These are phyloP conservation scores for Corythornis madagascariensis DNA, from an alignment of 2,113 vertebrate genomes.

Conservation along the genomic window DNA sequence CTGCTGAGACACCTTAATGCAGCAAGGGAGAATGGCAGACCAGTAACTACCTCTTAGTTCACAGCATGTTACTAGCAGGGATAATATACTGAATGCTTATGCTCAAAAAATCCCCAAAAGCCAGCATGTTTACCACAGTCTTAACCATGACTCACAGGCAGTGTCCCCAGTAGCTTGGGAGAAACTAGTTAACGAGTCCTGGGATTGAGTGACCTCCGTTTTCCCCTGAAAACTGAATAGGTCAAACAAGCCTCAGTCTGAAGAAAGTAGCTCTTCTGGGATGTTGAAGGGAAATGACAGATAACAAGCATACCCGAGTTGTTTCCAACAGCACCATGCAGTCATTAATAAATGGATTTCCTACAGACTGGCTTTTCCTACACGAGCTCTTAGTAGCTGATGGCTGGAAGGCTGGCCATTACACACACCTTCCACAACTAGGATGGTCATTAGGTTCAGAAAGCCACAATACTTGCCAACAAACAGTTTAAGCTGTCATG, in stretches of 20 bases:
- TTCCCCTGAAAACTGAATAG: background rate
- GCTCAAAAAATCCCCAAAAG: background rate
- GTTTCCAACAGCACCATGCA: background rate
- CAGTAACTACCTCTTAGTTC: background rate
- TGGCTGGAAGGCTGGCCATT: background rate
- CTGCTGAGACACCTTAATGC: background rate
- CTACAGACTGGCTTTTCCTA: background rate
- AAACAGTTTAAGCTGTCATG: background rate
- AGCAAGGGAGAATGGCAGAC: background rate
- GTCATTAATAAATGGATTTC: conserved; percentile 1
- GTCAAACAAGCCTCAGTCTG: background rate
- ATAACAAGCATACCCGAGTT: background rate
- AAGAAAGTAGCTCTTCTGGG: background rate
- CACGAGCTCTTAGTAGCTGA: background rate
- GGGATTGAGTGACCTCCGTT: background rate
- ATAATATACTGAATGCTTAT: background rate
- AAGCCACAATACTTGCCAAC: background rate
- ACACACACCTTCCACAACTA: conserved; percentile 1
- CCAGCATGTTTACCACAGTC: background rate
- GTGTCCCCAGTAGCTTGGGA: background rate
- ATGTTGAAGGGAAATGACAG: background rate
- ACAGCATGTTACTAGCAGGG: background rate
- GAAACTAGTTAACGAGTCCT: background rate
- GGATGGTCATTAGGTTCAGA: background rate
- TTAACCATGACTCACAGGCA: background rate